A percentile compares a stretch with the other conserved stretches of the same genome.
phyloP scores from a whole-genome alignment of 2,113 vertebrate species.

The Brachyistius frenatus region DNA sequence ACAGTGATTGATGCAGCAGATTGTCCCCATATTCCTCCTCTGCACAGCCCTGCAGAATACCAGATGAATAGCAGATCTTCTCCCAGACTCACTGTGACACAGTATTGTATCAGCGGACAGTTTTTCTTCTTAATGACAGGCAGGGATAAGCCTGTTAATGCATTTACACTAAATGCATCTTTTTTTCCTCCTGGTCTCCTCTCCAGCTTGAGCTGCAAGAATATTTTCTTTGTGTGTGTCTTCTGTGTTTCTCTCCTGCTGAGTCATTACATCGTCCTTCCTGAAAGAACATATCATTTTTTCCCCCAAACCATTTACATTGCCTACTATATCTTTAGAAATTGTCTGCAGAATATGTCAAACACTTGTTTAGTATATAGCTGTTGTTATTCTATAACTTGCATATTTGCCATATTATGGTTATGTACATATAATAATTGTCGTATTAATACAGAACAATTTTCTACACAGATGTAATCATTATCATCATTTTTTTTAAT shows the following conservation, averaged over 20 bases:
- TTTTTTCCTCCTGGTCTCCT: not conserved
- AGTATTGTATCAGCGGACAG: conserved; percentile 6
- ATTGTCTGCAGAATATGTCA: conserved; percentile 12
- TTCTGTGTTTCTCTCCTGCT: conserved; percentile 23
- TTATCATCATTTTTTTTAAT: not conserved
- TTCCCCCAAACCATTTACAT: conserved; percentile 18
- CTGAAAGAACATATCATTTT: not conserved
- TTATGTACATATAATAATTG: too few relatives aligned
- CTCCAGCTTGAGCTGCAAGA: not conserved
- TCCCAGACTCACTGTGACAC: conserved; percentile 19
- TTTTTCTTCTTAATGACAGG: conserved; percentile 28
- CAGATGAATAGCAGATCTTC: conserved; percentile 35
- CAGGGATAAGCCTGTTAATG: conserved; percentile 36
- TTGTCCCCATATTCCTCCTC: conserved; percentile 24
- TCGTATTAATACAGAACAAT: too few relatives aligned
- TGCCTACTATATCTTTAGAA: conserved; percentile 11
- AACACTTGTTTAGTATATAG: conserved; percentile 9
- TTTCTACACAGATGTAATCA: not conserved
- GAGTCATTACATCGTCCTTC: conserved; percentile 29
- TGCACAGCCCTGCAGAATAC: conserved; percentile 14
- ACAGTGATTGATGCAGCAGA: conserved; percentile 55
- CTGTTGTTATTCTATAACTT: not conserved
- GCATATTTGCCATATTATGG: not conserved
- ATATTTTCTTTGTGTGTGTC: not conserved
- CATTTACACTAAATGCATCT: conserved; percentile 12